Base-by-base conservation (phyloP, 1,140 invertebrate species). In the Conus ventricosus region DNA sequence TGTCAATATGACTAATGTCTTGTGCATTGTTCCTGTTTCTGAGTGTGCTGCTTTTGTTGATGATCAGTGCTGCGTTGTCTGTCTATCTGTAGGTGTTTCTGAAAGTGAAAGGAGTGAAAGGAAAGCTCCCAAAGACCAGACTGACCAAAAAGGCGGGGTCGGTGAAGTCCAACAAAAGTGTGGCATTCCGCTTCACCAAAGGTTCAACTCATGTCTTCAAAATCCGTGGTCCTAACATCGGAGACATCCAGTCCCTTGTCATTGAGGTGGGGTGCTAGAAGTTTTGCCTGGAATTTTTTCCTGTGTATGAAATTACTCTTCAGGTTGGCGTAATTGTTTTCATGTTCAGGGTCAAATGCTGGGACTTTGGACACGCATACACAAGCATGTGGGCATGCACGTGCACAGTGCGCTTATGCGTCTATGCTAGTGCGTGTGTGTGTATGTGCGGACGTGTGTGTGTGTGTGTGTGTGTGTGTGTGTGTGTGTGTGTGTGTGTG, bases 191-290 rank as follows among this genome's bases (percentile, higher is more conserved):
- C 84, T 95, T 95, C 89, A 90, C 91, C 39, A 93, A 92, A 85
- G 95, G 94, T 13, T 93, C 94, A 15, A 94, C 94, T 25, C 93
- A 95, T 88, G 90, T 93, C 17, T 95, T 95, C 88, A 95, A 94
- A 89, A 90, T 95, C 78, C 91, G 90, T 57, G 93, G 92, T n/a
- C 91, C 92, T 27, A 94, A 95, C 88, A 90, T 95, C 54, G 95
- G 95, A 60, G 92, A 94, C 84, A 78, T 95, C 6, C 92, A 93
- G 84, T 95, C 94, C 23, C 89, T 95, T 51, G 84, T 92, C 82
- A 89, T 95, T 82, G 94, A 95, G 93, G 95, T 95, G 88, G 87
- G 88, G 25, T 53, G 23, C 11, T 85, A 15, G 27, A 54, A 71
- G 11, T 51, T 39, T 84, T 84, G 54, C 17, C 4, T 53, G 10